Percentiles rank a stretch among this genome's conserved stretches.
phyloP scores from a whole-genome alignment of 1,140 invertebrate species.

The Cryptotermes secundus region DNA sequence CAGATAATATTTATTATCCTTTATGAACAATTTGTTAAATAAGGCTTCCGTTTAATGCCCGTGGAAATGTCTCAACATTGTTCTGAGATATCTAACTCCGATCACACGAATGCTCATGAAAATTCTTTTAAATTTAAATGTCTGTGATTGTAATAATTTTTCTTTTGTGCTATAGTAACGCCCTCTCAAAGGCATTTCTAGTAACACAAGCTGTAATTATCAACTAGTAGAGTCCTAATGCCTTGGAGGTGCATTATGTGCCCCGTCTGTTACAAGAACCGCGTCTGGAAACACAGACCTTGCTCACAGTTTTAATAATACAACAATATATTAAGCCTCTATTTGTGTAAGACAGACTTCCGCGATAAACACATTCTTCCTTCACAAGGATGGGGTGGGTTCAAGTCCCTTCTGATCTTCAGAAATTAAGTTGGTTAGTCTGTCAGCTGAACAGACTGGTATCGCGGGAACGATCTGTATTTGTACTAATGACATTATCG shows the following conservation, averaged over 20 bases:
- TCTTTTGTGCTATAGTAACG: background rate
- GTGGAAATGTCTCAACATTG: slow-evolving; percentile 1
- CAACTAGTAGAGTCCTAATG: background rate
- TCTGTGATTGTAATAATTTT: background rate
- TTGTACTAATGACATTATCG: too few relatives aligned
- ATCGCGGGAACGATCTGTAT: too few relatives aligned
- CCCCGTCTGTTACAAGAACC: background rate
- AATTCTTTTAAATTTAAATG: background rate
- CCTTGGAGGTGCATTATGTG: background rate
- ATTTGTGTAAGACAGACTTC: too few relatives aligned
- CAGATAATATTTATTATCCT: slow-evolving; percentile 12
- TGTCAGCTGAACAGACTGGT: too few relatives aligned
- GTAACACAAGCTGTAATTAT: background rate
- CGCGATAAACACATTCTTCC: too few relatives aligned
- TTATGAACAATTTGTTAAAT: background rate
- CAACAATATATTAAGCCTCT: too few relatives aligned
- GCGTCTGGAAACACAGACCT: too few relatives aligned
- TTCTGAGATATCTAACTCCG: background rate
- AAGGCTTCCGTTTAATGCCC: background rate
- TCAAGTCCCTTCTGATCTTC: too few relatives aligned
- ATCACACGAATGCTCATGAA: background rate
- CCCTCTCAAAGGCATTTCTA: background rate
- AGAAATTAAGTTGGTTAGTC: too few relatives aligned
- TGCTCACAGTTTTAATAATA: too few relatives aligned
- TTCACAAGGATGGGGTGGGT: too few relatives aligned